phyloP scores from a whole-genome alignment of 2,113 vertebrate species.

The Rhinichthys klamathensis region DNA sequence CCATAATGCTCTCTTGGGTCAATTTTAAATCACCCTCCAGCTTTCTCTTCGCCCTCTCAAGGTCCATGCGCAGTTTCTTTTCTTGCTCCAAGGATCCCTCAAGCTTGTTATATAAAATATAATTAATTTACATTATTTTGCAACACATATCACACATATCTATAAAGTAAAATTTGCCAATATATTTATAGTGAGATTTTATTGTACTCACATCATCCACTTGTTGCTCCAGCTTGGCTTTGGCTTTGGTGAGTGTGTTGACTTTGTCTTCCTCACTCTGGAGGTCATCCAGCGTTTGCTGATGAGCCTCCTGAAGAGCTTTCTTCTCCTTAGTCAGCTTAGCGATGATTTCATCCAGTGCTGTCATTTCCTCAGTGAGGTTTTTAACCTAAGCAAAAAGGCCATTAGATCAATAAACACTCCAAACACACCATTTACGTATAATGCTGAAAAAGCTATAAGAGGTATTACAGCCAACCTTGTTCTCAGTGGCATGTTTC shows the following conservation, averaged over 20 bases:
- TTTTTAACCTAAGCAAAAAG: constrained; percentile 80
- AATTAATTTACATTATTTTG: neutral
- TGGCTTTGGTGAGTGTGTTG: constrained; percentile 79
- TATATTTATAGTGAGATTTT: neutral
- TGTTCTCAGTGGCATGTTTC: constrained; percentile 91
- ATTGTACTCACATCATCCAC: constrained; percentile 75
- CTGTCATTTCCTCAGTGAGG: constrained; percentile 83
- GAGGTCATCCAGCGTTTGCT: constrained; percentile 82
- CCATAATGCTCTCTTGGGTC: constrained; percentile 78
- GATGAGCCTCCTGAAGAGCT: constrained; percentile 81
- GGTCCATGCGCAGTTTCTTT: constrained; percentile 79
- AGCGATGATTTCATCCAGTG: constrained; percentile 80
- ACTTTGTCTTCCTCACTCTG: constrained; percentile 86
- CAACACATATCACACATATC: neutral
- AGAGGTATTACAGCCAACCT: constrained; percentile 68
- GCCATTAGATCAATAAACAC: neutral
- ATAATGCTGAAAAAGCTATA: neutral
- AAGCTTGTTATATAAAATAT: constrained; percentile 61
- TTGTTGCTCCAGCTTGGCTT: constrained; percentile 83
- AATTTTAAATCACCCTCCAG: constrained; percentile 80
- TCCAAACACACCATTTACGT: neutral
- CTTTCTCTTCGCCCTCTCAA: constrained; percentile 78
- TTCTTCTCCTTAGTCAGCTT: constrained; percentile 86
- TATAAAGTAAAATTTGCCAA: neutral
- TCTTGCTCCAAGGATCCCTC: constrained; percentile 80